These are phyloP conservation scores for Chlorodrepanis virens DNA, from an alignment of 2,113 vertebrate species.

Conservation along the genomic window DNA sequence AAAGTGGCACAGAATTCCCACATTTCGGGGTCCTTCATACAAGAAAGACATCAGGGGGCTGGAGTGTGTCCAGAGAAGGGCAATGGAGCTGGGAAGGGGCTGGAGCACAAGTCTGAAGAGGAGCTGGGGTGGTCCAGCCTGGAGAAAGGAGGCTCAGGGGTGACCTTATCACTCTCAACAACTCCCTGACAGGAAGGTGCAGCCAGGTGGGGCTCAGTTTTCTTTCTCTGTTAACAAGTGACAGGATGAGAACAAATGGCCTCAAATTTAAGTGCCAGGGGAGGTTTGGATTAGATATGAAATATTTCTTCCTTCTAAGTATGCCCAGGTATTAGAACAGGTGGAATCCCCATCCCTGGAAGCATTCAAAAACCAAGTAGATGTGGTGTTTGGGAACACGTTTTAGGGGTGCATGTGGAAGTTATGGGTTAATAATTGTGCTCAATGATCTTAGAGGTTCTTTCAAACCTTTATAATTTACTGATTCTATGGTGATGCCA, in stretches of 20 bases:
- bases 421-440: neutral
- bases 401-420: neutral
- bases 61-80: neutral
- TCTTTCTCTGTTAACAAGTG: neutral
- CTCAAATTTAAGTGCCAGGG: neutral
- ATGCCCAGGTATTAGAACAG: neutral
- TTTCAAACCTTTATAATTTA: neutral
- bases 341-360: neutral
- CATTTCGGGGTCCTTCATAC: rapidly evolving
- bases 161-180: neutral
- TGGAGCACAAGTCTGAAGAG: neutral
- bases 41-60: neutral
- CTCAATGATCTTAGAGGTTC: neutral
- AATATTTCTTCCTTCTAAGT: neutral
- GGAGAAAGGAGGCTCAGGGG: neutral
- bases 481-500: rapidly evolving
- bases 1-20: neutral
- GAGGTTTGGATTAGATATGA: neutral
- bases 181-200: neutral
- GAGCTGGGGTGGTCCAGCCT: neutral
- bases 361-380: rapidly evolving
- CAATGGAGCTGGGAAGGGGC: neutral
- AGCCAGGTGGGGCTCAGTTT: too few relatives aligned
- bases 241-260: neutral
- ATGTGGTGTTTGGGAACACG: neutral